Evolutionary conservation across 2,888 invertebrate species (phyloP).

Genomic region (Scaptomyza flava): DNA sequence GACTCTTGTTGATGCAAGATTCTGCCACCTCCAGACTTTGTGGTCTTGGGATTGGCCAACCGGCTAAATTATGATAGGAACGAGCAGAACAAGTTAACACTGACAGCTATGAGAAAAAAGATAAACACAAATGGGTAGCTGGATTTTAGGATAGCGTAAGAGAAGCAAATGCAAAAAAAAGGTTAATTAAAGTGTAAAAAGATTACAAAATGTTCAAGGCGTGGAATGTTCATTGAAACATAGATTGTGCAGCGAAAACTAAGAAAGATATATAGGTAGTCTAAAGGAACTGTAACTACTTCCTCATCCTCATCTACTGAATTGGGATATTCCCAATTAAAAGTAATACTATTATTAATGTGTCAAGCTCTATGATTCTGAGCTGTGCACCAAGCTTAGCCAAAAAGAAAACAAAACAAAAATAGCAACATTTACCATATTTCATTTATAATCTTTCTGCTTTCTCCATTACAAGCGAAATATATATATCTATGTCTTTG

Average conservation of each 20-base stretch:
- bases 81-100: conserved; percentile 7
- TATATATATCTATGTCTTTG: neutral
- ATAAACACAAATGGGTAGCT: neutral
- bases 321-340: neutral
- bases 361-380: conserved; percentile 59
- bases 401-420: neutral
- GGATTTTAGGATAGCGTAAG: conserved; percentile 1
- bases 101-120: neutral
- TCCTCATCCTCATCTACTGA: neutral
- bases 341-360: neutral
- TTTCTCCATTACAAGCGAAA: conserved; percentile 53
- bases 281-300: neutral
- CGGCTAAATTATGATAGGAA: conserved; percentile 11
- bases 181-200: neutral
- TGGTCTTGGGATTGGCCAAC: conserved; percentile 4
- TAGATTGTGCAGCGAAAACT: neutral
- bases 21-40: conserved; percentile 6
- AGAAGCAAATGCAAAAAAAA: neutral
- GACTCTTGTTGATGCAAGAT: conserved; percentile 11
- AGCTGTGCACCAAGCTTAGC: conserved; percentile 31
- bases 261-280: no score
- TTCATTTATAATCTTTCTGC: conserved; percentile 57
- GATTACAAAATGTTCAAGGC: neutral
- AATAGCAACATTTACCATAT: conserved; percentile 15
- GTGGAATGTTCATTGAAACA: neutral